A percentile compares a stretch with the other conserved stretches of the same genome.
phyloP scores from a whole-genome alignment of 1,140 invertebrate genomes.

The Dolichoris vasculosae region DNA sequence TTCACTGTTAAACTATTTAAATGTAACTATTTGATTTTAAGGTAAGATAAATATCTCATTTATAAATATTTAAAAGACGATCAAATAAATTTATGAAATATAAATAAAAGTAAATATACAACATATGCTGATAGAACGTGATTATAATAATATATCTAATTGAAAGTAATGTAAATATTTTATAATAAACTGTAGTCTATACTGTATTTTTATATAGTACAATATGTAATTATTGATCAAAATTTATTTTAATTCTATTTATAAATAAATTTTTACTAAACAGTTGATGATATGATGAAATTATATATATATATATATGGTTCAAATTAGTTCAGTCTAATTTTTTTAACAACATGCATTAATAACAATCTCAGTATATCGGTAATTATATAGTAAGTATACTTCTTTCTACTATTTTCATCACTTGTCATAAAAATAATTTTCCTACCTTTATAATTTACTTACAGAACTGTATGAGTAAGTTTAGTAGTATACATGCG shows the following conservation, averaged over 20 bases:
- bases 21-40: not conserved
- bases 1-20: not conserved
- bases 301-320: not conserved
- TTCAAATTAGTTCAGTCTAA: not conserved
- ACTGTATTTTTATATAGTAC: not conserved
- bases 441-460: not conserved
- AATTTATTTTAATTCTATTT: not conserved
- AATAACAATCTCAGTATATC: not conserved
- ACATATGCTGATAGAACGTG: not conserved
- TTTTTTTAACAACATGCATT: not conserved
- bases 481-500: not conserved
- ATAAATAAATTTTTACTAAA: not conserved
- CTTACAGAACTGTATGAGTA: conserved; percentile 9
- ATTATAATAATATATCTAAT: not conserved
- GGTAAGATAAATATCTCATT: no score
- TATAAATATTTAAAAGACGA: not conserved
- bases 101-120: no score
- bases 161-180: not conserved
- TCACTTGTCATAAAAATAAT: not conserved
- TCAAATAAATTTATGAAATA: not conserved
- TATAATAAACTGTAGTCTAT: no score
- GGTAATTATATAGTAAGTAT: not conserved
- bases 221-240: not conserved
- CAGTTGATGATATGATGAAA: not conserved
- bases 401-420: not conserved